These are phyloP conservation scores for Anser brachyrhynchus DNA, from an alignment of 2,113 vertebrate species.

Conservation along the genomic window DNA sequence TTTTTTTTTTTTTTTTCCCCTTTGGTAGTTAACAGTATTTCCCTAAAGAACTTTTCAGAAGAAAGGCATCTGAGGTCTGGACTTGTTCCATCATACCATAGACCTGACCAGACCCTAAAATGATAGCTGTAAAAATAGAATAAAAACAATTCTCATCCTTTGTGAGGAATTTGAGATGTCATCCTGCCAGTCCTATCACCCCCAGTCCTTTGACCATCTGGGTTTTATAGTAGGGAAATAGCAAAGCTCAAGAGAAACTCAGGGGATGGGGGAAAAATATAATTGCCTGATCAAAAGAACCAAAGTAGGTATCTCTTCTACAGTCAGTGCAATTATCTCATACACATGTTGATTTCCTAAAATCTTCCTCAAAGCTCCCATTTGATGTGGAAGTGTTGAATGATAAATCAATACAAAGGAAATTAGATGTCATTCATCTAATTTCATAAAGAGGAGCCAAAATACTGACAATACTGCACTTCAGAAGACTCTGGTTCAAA, in stretches of 20 bases:
- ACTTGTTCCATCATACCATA: background rate
- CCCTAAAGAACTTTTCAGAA: background rate
- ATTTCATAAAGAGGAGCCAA: constrained; percentile 3
- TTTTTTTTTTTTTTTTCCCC: background rate
- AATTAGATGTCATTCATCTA: background rate
- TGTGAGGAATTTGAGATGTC: background rate
- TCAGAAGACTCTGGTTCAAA: background rate
- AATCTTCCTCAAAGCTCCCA: background rate
- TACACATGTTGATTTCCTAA: background rate
- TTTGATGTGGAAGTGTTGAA: background rate
- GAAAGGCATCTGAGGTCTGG: background rate
- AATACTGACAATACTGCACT: background rate
- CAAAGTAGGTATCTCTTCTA: background rate
- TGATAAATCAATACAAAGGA: background rate
- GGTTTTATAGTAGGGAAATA: background rate
- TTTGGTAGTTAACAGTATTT: background rate
- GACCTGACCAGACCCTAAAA: background rate
- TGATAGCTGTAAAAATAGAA: background rate
- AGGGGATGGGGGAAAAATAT: background rate
- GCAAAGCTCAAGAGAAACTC: background rate
- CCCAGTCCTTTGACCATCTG: constrained; percentile 15
- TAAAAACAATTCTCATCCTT: background rate
- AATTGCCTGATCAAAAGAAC: background rate
- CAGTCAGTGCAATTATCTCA: background rate
- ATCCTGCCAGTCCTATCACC: background rate